Base-by-base conservation (phyloP, 2,113 vertebrate genomes). In the Candoia aspera region DNA sequence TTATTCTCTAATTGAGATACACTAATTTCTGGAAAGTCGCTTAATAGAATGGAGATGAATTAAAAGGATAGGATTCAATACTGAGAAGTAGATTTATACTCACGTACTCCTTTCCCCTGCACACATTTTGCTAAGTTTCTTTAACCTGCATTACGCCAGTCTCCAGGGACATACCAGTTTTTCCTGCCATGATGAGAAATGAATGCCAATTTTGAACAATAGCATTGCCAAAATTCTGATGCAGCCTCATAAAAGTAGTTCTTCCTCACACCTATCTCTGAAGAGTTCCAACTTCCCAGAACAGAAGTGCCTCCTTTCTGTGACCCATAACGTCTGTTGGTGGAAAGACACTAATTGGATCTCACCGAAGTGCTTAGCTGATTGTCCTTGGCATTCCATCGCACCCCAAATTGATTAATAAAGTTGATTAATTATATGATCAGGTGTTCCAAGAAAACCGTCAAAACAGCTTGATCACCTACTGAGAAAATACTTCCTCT, bases 381-480 rank as follows among this genome's bases (percentile, higher is more conserved):
- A 95, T 94, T 91, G 93, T 96, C 89, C 84, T 73, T 95, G 59
- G 92, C 29, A 91, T 94, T 96, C 88, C 4, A 2, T 62, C 84
- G 46, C 55, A 91, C 93, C 57, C 89, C 94, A 95, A 93, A 95
- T 62, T 33, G 46, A 95, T 93, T 93, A 90, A 46, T 86, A 17
- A 89, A n/a, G 92, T 87, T 4, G 49, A 49, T 49, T 49, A 49
- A 49, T 95, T 89, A 1, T 92, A 93, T 94, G 96, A 96, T 92
- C 94, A 93, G 79, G 59, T 84, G 54, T 91, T 95, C 94, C 94
- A 92, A 49, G 90, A 91, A 3, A 91, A 90, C 93, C 95, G 93
- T 90, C 53, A 90, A 89, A 92, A 58, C 2, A 9, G 46, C 55
- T 87, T 87, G 91, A 87, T 73, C 24, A 57, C 54, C 73, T 46